Percentiles rank a stretch among this genome's conserved stretches.
Evolutionary conservation across 2,888 invertebrate genomes (phyloP).

Genomic region (Flexamia atlantica): DNA sequence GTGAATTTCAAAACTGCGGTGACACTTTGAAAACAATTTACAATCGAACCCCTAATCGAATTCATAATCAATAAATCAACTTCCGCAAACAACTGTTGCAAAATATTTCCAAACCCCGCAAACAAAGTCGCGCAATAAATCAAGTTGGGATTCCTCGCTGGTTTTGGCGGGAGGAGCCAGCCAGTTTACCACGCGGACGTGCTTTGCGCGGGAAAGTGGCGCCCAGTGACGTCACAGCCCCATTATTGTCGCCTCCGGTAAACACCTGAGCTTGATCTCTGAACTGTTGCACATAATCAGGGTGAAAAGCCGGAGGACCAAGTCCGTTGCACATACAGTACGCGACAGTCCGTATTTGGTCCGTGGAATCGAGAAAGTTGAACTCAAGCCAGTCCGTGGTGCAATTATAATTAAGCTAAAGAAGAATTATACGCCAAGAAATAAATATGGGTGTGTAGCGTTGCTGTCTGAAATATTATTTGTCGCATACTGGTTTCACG

Average conservation of each 20-base stretch:
- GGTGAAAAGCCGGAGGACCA: background rate
- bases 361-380: background rate
- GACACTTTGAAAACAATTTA: background rate
- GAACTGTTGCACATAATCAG: conserved; percentile 50
- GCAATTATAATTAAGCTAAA: conserved; percentile 4
- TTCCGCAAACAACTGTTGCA: background rate
- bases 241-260: conserved; percentile 8
- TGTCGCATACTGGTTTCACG: no score
- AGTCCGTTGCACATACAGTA: background rate
- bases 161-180: conserved; percentile 10
- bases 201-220: conserved; percentile 26
- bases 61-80: background rate
- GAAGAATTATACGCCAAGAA: background rate
- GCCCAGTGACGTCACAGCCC: conserved; percentile 4
- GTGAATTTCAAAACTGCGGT: no score
- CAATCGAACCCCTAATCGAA: background rate
- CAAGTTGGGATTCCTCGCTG: conserved; percentile 16
- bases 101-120: conserved; percentile 3
- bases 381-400: background rate
- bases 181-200: conserved; percentile 29
- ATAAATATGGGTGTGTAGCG: no score
- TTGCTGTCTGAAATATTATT: no score
- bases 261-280: conserved; percentile 27
- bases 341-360: background rate
- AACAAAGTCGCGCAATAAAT: conserved; percentile 3